Evolutionary conservation across 2,113 vertebrate species (phyloP).

Genomic region (Verasper variegatus): DNA sequence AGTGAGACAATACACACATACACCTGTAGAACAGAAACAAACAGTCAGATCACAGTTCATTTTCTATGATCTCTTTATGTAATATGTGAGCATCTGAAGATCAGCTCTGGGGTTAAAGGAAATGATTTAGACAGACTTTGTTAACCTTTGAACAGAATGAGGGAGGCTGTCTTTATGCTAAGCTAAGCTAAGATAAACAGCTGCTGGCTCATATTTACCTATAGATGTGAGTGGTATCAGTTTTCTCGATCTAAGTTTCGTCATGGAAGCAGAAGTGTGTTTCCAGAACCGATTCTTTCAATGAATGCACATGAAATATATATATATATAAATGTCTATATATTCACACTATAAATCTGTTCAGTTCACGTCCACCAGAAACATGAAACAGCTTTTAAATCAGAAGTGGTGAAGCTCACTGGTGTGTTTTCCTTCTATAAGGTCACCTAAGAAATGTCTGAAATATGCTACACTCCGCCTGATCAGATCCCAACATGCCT

Average conservation of each 20-base stretch:
- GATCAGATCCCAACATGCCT: conserved; percentile 10
- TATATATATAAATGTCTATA: conserved; percentile 30
- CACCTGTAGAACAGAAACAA: conserved; percentile 18
- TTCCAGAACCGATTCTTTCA: conserved; percentile 3
- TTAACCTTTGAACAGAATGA: neutral
- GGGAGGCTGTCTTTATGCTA: neutral
- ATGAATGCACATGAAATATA: conserved; percentile 11
- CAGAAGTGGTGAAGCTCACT: neutral
- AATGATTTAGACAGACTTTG: neutral
- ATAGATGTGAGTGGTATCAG: neutral
- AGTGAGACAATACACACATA: conserved; percentile 18
- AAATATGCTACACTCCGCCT: conserved; percentile 46
- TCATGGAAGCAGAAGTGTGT: neutral
- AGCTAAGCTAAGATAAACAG: neutral
- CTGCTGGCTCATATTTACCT: neutral
- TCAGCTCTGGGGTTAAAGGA: conserved; percentile 16
- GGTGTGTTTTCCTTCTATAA: conserved; percentile 13
- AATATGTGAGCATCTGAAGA: conserved; percentile 6
- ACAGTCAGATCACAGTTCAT: conserved; percentile 11
- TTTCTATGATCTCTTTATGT: conserved; percentile 1
- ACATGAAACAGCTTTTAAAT: conserved; percentile 23
- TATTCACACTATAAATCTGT: conserved; percentile 27
- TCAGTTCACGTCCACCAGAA: conserved; percentile 30
- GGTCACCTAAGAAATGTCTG: conserved; percentile 26
- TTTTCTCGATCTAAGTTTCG: neutral